Evolutionary conservation across 1,140 invertebrate species (phyloP), one percentile per base, ranked within the genome.

Genomic region (Nasonia longicornis): DNA sequence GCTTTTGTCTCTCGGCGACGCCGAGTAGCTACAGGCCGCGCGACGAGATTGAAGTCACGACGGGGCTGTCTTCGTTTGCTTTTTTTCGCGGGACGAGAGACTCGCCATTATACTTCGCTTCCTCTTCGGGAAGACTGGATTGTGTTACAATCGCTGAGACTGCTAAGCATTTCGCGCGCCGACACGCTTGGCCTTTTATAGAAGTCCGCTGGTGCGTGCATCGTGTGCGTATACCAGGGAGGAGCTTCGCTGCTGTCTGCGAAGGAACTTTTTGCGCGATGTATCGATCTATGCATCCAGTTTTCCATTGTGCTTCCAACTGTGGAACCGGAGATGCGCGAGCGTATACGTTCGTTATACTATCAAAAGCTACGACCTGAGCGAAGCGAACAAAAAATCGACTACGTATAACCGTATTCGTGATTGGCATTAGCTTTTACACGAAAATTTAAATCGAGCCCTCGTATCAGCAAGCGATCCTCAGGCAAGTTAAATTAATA

Each of bases 71-170:
- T 77, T 66, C 63, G 52, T 58, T 58, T 58, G 45, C 63, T 45
- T 16, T 2, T 77, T 77, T 8, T 14, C 1, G 3, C 1, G 6
- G 0, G 12, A 0, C 48, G 48, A 52, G 52, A 58, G 52, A 58
- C 3, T 4, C 16, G 22, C 42, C 64, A 48, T 70, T 35, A 70
- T 70, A 35, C 31, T 35, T 70, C 16, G 16, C 69, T 70, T 70
- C 35, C 26, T 70, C 26, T 70, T 77, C 38, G 35, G 29, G 64
- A 77, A 58, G 16, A 69, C 64, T 77, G 76, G 38, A 77, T 77
- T 77, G 42, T 77, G 67, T 77, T 77, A 66, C 52, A 77, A 67
- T 77, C 22, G 26, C 20, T 26, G 64, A 16, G 22, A n/a, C 42
- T 26, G 29, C 58, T 66, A 77, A 35, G 3, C 52, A 77, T 77